Evolutionary conservation across 2,888 invertebrate species (phyloP), one percentile per base, ranked within the genome.

Genomic region (Drosophila setosimentum): DNA sequence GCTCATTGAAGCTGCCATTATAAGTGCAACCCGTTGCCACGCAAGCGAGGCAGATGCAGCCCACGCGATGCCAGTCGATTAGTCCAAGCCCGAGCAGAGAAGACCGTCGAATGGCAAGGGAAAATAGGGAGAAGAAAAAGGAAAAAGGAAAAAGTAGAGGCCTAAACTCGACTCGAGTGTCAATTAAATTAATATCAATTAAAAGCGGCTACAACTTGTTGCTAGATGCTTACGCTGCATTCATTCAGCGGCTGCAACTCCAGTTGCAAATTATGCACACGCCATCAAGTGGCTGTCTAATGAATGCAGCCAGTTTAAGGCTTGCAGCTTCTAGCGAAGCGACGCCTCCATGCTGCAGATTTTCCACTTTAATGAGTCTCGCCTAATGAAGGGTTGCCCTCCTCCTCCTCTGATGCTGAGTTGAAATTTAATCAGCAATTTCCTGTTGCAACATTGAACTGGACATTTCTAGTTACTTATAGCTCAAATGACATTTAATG

Each of bases 121-220:
- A 18, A 27, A 49, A 27, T n/a, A 18, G 49, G 49, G 49, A 49
- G 45, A 7, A 27, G n/a, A 37, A n/a, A 27, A 8, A n/a, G 27
- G 33, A n/a, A 21, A 16, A 29, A 27, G 29, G 57, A 13, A 57
- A 54, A 49, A 64, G 72, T 58, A 49, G 45, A 79, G 69, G 80
- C 78, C 76, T 76, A 82, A 79, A 73, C 77, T 74, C 70, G 54
- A 83, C 83, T 83, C 84, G 61, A 86, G 86, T 89, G 86, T 89
- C 86, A 86, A 86, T 89, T 89, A 89, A 86, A 86, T 86, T 89
- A 86, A 86, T 89, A 86, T 89, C 86, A 87, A 87, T 87, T 89
- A 87, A 87, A 89, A 87, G 77, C 82, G 66, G 57, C 78, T 74
- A 86, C 87, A 89, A 89, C 83, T 87, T 87, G 89, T 78, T 82